Conservation (phyloP, 1,140 invertebrate species). For the Linepithema humile region DNA sequence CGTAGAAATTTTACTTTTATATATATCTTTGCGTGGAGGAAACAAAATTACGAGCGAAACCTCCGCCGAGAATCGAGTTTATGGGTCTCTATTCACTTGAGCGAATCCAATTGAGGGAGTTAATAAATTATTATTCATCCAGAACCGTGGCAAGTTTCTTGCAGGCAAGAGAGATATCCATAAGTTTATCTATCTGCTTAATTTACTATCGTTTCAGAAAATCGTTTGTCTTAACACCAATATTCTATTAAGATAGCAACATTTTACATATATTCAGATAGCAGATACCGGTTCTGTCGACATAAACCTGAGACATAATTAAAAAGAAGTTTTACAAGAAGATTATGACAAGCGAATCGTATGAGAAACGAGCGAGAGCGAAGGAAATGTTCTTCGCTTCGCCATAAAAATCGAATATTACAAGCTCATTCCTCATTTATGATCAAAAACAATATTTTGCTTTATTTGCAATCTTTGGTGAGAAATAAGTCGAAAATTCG, state of each 20-base stretch:
- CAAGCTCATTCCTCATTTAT: conserved; percentile 1
- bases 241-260: conserved; percentile 48
- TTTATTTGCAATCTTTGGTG: neutral
- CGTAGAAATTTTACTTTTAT: conserved; percentile 51
- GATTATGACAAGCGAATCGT: neutral
- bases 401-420: conserved; percentile 2
- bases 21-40: neutral
- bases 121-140: conserved; percentile 27
- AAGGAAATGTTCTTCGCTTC: neutral
- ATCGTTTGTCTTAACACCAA: neutral
- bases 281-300: conserved; percentile 19
- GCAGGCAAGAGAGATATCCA: neutral
- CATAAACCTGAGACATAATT: conserved; percentile 9
- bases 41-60: conserved; percentile 19
- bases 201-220: neutral
- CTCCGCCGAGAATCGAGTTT: conserved; percentile 11
- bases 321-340: neutral
- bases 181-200: conserved; percentile 11
- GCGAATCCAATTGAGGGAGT: neutral
- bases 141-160: neutral
- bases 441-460: neutral
- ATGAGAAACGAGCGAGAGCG: conserved; percentile 1
- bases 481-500: neutral
- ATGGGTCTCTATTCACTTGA: neutral
- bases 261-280: neutral